Base-by-base conservation (phyloP, 2,797 vertebrate genomes). In the Acanthis flammea region DNA sequence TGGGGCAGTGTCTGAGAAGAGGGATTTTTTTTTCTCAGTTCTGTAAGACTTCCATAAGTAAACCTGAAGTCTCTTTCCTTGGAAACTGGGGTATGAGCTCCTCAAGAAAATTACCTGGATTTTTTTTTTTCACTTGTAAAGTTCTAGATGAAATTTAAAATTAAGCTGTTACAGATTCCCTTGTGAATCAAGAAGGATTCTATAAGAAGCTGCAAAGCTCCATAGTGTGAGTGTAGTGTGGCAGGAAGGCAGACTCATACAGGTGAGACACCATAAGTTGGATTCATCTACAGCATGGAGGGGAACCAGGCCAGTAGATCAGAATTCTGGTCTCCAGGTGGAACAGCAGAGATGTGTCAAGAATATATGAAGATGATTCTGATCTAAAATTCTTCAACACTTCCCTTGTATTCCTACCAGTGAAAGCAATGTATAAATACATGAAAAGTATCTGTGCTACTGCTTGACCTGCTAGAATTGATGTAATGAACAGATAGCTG, bases 201-300 rank as follows among this genome's bases (percentile, higher is more conserved):
- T 4, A 7, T 18, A 14, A 73, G 60, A 75, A 70, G 27, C 6
- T 60, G 19, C 9, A 55, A 70, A 73, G 3, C 8, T 76, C 19
- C 19, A 12, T 0, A 27, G 9, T 7, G 33, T 57, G 50, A 61
- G 41, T 8, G 17, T 6, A 42, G 4, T 23, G 19, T 60, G 31
- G n/a, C 51, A 51, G 61, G n/a, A 75, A 48, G 28, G 33, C 22
- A 58, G 19, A 9, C 19, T 57, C 23, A 5, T 41, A 39, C 47
- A 60, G 15, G 0, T 6, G 12, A 50, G 41, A 55, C 37, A 28
- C 30, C 1, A 0, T 33, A 17, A 60, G 10, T 22, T 33, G 28
- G 18, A 55, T 71, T 67, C 9, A n/a, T 41, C 31, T 84, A 12
- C 42, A 86, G 7, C 9, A 30, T 41, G 47, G 7, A 76, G 12